Conservation (phyloP, 2,797 vertebrate species). For the Podarcis siculus region DNA sequence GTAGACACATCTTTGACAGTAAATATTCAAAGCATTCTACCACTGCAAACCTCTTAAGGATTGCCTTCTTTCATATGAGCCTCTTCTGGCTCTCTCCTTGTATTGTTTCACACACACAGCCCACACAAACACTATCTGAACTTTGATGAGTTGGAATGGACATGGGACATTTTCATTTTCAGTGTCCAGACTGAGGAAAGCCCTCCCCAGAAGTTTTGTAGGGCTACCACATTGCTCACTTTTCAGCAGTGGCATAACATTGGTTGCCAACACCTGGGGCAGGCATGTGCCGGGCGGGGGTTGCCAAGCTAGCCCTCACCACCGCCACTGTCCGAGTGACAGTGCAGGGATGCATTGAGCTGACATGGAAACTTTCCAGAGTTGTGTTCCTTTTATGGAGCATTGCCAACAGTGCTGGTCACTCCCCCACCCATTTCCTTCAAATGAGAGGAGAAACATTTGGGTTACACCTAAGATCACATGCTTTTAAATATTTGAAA, state of each 20-base stretch:
- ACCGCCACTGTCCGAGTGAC: too few species aligned
- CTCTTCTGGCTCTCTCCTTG: not conserved
- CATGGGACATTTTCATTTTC: not conserved
- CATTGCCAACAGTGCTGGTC: not conserved
- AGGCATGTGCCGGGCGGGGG: too few species aligned
- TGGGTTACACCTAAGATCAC: not conserved
- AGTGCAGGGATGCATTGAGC: too few species aligned
- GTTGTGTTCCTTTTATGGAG: not conserved
- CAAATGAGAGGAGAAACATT: not conserved
- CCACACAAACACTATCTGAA: not conserved
- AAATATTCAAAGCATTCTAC: not conserved
- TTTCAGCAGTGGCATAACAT: not conserved
- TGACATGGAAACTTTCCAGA: not conserved
- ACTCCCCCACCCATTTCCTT: too few species aligned
- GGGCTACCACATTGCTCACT: not conserved
- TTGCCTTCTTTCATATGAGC: not conserved
- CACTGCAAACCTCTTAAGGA: not conserved
- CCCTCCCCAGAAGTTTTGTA: not conserved
- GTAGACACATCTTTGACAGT: not conserved
- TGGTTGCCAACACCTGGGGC: too few species aligned
- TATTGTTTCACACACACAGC: not conserved
- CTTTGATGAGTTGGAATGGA: not conserved
- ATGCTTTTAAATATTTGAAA: constrained; percentile 5
- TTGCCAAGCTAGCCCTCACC: too few species aligned
- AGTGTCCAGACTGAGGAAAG: not conserved